phyloP scores from a whole-genome alignment of 1,140 invertebrate genomes.

The Marisa cornuarietis region DNA sequence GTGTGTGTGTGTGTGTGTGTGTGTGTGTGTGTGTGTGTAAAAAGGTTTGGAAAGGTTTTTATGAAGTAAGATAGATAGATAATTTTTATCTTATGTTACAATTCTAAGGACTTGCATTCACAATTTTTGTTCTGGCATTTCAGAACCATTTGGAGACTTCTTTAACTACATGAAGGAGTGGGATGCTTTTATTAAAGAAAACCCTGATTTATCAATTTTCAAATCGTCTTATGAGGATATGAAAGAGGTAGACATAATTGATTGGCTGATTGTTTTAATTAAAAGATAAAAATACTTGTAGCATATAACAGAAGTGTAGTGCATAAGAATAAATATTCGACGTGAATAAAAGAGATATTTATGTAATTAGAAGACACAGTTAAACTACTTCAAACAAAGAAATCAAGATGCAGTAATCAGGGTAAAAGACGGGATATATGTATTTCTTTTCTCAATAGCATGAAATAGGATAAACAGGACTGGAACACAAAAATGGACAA shows the following conservation, averaged over 20 bases:
- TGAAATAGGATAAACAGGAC: too few species aligned
- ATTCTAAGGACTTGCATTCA: too few species aligned
- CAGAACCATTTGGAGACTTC: not conserved
- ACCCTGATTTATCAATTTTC: constrained; percentile 9
- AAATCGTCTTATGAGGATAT: constrained; percentile 13
- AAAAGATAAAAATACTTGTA: not conserved
- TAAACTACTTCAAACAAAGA: too few species aligned
- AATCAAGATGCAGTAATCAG: too few species aligned
- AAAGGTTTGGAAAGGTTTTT: too few species aligned
- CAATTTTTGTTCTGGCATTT: too few species aligned
- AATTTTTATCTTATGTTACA: not conserved
- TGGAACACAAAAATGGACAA: too few species aligned
- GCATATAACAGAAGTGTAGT: too few species aligned
- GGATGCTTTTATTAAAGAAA: constrained; percentile 10
- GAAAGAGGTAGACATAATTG: not conserved
- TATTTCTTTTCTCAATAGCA: too few species aligned
- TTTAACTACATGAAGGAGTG: constrained; percentile 1
- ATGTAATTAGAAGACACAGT: too few species aligned
- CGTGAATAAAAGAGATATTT: too few species aligned
- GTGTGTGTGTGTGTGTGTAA: constrained; percentile 10
- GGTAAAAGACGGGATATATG: not conserved
- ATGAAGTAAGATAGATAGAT: not conserved
- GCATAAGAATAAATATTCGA: too few species aligned
- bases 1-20: constrained; percentile 11
- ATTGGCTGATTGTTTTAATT: not conserved